Conservation (phyloP, 2,113 vertebrate genomes). For the Carassius auratus region DNA sequence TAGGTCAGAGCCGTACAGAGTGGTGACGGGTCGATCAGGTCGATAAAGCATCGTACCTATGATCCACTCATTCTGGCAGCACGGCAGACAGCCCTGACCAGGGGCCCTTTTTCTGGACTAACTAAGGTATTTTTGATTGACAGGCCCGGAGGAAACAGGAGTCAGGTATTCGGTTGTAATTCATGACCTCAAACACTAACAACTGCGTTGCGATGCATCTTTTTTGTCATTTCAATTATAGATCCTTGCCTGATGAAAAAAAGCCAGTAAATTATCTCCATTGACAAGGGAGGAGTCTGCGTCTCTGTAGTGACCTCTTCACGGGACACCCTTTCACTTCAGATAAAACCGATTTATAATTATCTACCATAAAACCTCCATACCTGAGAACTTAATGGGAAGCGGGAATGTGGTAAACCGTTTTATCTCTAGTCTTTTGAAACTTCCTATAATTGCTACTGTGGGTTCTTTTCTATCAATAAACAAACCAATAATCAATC, state of each 20-base stretch:
- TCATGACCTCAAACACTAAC: slow-evolving; percentile 72
- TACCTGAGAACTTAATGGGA: neutral
- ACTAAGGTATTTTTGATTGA: slow-evolving; percentile 63
- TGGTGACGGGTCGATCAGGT: slow-evolving; percentile 35
- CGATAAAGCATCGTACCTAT: slow-evolving; percentile 24
- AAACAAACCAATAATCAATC: neutral
- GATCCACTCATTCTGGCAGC: slow-evolving; percentile 1
- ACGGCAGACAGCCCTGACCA: neutral
- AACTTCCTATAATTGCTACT: neutral
- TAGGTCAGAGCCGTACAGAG: neutral
- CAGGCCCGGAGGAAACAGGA: slow-evolving; percentile 51
- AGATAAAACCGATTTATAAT: slow-evolving; percentile 58
- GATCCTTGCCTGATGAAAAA: slow-evolving; percentile 76
- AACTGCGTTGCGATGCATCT: slow-evolving; percentile 74
- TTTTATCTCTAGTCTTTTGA: slow-evolving; percentile 1
- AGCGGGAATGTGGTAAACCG: neutral
- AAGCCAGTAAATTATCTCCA: slow-evolving; percentile 69
- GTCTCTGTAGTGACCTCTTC: slow-evolving; percentile 34
- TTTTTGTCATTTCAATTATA: slow-evolving; percentile 85
- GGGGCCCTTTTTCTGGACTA: slow-evolving; percentile 17
- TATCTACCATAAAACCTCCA: slow-evolving; percentile 20
- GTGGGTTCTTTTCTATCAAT: neutral
- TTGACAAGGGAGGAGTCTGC: slow-evolving; percentile 43
- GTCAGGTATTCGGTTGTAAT: slow-evolving; percentile 66
- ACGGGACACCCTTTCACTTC: slow-evolving; percentile 33